Base-by-base conservation (phyloP, 2,888 invertebrate genomes). In the Sphaeridia pumilis region DNA sequence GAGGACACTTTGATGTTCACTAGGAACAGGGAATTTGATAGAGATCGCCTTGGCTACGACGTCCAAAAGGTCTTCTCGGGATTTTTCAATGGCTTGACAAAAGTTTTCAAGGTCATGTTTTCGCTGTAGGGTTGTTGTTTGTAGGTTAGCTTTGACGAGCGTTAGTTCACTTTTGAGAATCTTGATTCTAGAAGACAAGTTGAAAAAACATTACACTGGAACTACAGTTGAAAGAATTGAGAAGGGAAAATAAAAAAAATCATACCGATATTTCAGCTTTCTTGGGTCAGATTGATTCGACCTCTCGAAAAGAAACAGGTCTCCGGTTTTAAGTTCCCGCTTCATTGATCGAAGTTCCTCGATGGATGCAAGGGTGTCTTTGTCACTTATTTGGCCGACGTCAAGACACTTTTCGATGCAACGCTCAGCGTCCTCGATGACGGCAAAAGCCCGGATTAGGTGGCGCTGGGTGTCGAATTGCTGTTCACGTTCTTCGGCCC, bases 121-220 rank as follows among this genome's bases (percentile, higher is more conserved):
- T 65, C 81, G 78, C 65, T 82, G 82, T 57, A 77, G 76, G 61
- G 78, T 77, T 28, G 80, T 73, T 67, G 80, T 78, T 65, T 76
- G 76, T 35, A 82, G 67, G 66, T 78, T 75, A 41, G 78, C 77
- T 66, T 78, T 77, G 67, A 82, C 70, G 20, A 79, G 77, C 67
- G 79, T 77, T 38, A 80, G 72, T 63, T 79, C 79, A 68, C 83
- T 82, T 64, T 81, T 77, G 0, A 81, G 74, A 50, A 83, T 68
- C 66, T 80, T 79, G 49, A 82, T 67, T 65, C 75, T 73, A 56
- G 17, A 53, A 69, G 66, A n/a, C n/a, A n/a, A n/a, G n/a, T n/a
- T n/a, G n/a, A n/a, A n/a, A n/a, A n/a, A n/a, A n/a, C n/a, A n/a
- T n/a, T n/a, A n/a, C n/a, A n/a, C n/a, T n/a, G n/a, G n/a, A n/a